Conservation (phyloP, 2,113 vertebrate species). For the Perca fluviatilis region DNA sequence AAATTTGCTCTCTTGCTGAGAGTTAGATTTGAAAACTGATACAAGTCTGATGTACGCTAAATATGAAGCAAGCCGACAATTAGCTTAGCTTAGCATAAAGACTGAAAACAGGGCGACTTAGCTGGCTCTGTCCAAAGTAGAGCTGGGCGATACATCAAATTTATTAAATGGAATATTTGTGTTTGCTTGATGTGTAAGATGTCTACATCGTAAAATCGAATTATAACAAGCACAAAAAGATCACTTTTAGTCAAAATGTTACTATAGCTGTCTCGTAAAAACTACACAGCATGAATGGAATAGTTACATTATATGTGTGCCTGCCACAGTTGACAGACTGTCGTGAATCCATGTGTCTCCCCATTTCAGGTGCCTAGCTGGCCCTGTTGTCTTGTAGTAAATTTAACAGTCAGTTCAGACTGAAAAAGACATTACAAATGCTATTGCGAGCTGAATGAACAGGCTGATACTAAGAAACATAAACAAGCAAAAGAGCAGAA, state of each 20-base stretch:
- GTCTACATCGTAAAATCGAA: neutral
- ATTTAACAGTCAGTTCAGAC: neutral
- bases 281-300: neutral
- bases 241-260: neutral
- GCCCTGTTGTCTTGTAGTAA: neutral
- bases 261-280: neutral
- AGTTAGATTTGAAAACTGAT: neutral
- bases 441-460: neutral
- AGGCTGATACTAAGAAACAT: neutral
- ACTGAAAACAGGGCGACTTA: neutral
- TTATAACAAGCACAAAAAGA: neutral
- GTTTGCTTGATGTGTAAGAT: neutral
- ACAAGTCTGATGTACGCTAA: neutral
- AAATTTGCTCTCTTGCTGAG: neutral
- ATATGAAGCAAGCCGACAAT: neutral
- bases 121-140: neutral
- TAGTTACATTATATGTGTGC: neutral
- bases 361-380: neutral
- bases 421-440: neutral
- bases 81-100: neutral
- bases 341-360: neutral
- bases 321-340: neutral
- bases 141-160: neutral
- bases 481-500: constrained; percentile 1
- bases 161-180: neutral